Conservation (phyloP, 1,140 invertebrate genomes). For the Tachypleus tridentatus region DNA sequence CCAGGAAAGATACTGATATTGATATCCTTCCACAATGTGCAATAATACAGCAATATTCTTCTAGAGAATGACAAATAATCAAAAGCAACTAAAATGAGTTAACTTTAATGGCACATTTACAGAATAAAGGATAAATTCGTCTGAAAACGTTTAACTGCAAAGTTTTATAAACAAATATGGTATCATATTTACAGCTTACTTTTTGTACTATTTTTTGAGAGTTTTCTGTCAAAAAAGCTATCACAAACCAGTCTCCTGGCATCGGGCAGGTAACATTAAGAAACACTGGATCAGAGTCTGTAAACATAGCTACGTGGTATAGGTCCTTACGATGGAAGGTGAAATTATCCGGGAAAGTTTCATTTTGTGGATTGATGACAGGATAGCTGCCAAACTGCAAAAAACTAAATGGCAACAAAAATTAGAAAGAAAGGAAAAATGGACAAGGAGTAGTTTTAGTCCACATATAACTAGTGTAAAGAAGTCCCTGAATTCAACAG, state of each 20-base stretch:
- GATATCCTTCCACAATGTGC: too few relatives aligned
- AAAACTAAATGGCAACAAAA: conserved; percentile 31
- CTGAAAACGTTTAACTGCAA: too few relatives aligned
- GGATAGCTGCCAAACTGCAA: conserved; percentile 59
- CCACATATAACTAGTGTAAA: too few relatives aligned
- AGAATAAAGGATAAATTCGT: too few relatives aligned
- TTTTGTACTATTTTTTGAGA: conserved; percentile 43
- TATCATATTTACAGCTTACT: conserved; percentile 26
- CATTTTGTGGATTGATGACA: conserved; percentile 58
- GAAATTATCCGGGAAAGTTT: conserved; percentile 45
- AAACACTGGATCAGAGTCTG: conserved; percentile 9
- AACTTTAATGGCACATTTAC: too few relatives aligned
- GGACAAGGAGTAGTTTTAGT: too few relatives aligned
- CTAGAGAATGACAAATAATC: too few relatives aligned
- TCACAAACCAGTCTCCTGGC: conserved; percentile 63
- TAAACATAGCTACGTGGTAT: conserved; percentile 17
- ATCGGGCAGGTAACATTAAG: conserved; percentile 37
- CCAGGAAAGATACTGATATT: too few relatives aligned
- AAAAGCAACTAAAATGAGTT: too few relatives aligned
- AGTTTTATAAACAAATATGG: too few relatives aligned
- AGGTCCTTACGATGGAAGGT: conserved; percentile 35
- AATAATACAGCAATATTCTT: too few relatives aligned
- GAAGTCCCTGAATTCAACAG: too few relatives aligned
- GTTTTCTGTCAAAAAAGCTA: conserved; percentile 55
- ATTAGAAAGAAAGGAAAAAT: neutral